Conservation (phyloP, 2,888 invertebrate species). For the Andrena haemorrhoa region DNA sequence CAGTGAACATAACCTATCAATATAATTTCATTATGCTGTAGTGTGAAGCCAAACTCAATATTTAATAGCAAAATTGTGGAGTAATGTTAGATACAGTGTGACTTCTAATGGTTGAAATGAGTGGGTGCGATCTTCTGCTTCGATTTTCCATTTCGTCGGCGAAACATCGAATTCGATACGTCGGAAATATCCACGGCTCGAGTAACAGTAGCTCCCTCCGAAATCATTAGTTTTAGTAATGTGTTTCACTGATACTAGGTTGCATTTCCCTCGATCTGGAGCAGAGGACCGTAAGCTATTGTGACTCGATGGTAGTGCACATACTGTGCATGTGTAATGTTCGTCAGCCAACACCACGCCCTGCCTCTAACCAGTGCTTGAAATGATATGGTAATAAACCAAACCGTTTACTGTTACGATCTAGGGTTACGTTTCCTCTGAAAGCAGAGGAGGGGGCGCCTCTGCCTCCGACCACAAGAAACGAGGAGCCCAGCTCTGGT, state of each 20-base stretch:
- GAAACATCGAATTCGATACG: slow-evolving; percentile 10
- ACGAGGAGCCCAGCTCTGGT: not conserved
- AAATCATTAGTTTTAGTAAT: slow-evolving; percentile 54
- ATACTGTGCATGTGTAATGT: slow-evolving; percentile 28
- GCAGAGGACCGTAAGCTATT: slow-evolving; percentile 46
- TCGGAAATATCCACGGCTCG: not conserved
- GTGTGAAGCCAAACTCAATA: too few relatives aligned
- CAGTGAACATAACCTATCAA: too few relatives aligned
- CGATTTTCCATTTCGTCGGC: not conserved
- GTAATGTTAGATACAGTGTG: too few relatives aligned
- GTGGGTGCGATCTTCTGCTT: not conserved
- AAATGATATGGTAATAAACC: slow-evolving; percentile 12
- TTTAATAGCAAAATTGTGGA: too few relatives aligned
- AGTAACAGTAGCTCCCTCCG: not conserved
- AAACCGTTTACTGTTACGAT: not conserved
- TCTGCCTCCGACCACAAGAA: too few relatives aligned
- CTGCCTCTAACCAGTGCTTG: not conserved
- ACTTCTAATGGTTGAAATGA: not conserved
- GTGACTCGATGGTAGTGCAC: slow-evolving; percentile 15
- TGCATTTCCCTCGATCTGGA: slow-evolving; percentile 25
- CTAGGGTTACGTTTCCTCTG: not conserved
- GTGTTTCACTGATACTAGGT: slow-evolving; percentile 33
- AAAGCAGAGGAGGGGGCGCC: not conserved
- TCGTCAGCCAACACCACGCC: not conserved
- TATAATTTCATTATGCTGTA: too few relatives aligned